phyloP scores from a whole-genome alignment of 2,797 vertebrate species.

The Phrynocephalus vlangalii region DNA sequence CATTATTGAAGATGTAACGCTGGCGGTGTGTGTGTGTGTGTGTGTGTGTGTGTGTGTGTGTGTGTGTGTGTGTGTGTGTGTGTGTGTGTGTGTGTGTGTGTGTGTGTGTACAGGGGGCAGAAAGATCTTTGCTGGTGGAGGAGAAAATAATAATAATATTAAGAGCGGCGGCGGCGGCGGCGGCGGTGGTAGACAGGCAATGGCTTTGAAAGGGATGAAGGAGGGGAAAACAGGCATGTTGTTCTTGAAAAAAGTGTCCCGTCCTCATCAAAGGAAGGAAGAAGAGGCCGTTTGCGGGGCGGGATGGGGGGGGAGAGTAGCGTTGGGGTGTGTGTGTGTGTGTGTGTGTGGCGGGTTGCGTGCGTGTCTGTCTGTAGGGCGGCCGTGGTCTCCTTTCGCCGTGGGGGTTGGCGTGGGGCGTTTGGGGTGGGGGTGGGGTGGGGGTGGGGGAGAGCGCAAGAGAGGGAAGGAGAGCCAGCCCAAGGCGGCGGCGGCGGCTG shows the following conservation, averaged over 20 bases:
- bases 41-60: background rate
- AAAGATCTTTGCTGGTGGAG: conserved; percentile 81
- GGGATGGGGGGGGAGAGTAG: background rate
- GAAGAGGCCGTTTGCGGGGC: conserved; percentile 34
- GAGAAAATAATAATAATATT: conserved; percentile 29
- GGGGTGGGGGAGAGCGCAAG: background rate
- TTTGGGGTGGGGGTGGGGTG: background rate
- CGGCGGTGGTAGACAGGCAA: background rate
- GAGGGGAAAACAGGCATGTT: background rate
- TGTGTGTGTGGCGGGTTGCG: too few species aligned
- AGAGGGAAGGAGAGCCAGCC: conserved; percentile 3
- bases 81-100: conserved; percentile 10
- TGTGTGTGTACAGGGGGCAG: conserved; percentile 51
- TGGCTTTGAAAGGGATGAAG: conserved; percentile 38
- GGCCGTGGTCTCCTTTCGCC: conserved; percentile 67
- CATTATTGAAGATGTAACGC: conserved; percentile 85
- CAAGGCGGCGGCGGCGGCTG: too few species aligned
- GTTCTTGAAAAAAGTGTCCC: background rate
- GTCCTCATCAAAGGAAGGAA: background rate
- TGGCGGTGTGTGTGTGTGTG: conserved; percentile 63
- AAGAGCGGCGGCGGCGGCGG: background rate
- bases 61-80: too few species aligned
- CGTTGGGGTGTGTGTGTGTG: too few species aligned
- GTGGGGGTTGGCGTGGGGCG: too few species aligned
- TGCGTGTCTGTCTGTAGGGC: conserved; percentile 4